Percentiles rank a stretch among this genome's conserved stretches.
These are phyloP conservation scores for Liopterus haemorrhoidalis DNA, from an alignment of 2,888 invertebrate species.

Conservation along the genomic window DNA sequence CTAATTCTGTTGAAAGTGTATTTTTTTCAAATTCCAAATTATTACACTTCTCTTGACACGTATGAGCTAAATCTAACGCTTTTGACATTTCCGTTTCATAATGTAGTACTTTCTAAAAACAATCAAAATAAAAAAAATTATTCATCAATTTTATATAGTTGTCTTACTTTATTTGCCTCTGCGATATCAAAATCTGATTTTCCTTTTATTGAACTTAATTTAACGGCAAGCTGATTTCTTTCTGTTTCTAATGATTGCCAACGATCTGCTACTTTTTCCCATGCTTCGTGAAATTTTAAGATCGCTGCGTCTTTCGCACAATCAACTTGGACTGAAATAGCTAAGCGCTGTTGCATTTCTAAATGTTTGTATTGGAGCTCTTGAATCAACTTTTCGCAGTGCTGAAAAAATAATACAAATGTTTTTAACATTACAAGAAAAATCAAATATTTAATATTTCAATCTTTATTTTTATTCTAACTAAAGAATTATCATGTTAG, in stretches of 20 bases:
- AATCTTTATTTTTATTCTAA: not conserved
- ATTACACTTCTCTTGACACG: constrained; percentile 60
- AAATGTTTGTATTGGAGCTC: constrained; percentile 65
- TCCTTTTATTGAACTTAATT: constrained; percentile 14
- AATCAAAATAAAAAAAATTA: constrained; percentile 19
- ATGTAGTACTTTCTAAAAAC: constrained; percentile 49
- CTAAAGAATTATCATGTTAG: not conserved
- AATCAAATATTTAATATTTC: not conserved
- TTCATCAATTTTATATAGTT: not conserved
- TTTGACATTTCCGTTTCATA: constrained; percentile 68
- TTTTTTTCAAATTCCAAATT: constrained; percentile 50
- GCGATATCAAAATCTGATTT: constrained; percentile 36
- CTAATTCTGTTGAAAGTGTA: constrained; percentile 30
- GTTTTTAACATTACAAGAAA: not conserved
- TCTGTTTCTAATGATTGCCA: constrained; percentile 39
- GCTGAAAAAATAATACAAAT: constrained; percentile 45
- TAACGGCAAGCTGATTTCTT: constrained; percentile 34
- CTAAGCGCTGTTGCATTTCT: constrained; percentile 72
- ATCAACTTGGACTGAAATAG: constrained; percentile 73
- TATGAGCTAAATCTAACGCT: constrained; percentile 62
- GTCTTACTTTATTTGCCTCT: constrained; percentile 38
- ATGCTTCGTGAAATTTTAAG: constrained; percentile 57
- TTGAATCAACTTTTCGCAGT: constrained; percentile 71
- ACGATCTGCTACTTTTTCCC: constrained; percentile 48
- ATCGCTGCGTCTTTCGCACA: constrained; percentile 68